Percentiles rank a stretch among this genome's conserved stretches.
Conservation (phyloP, 2,888 invertebrate species). For the Trypoxylon attenuatum region DNA sequence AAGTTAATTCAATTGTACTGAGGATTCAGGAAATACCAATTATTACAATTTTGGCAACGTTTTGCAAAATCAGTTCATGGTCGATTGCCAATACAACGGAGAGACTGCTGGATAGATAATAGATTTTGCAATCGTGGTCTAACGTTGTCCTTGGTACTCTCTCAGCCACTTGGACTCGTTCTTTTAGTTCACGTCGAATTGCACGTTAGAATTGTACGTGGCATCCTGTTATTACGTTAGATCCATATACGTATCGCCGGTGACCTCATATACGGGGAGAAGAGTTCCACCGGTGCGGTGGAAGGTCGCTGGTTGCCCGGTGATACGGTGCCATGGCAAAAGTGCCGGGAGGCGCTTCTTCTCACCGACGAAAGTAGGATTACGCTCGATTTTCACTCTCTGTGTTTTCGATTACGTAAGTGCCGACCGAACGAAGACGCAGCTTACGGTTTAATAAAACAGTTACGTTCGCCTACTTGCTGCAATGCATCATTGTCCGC, state of each 20-base stretch:
- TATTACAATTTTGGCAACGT: too few relatives aligned
- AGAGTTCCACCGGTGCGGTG: constrained; percentile 27
- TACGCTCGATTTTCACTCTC: constrained; percentile 72
- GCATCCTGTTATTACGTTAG: constrained; percentile 15
- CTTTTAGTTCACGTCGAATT: background rate
- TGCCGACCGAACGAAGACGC: constrained; percentile 55
- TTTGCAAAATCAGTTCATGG: too few relatives aligned
- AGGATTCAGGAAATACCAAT: too few relatives aligned
- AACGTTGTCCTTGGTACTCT: background rate
- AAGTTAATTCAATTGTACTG: too few relatives aligned
- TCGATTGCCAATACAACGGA: too few relatives aligned
- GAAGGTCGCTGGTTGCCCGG: constrained; percentile 53
- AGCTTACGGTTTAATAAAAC: constrained; percentile 71
- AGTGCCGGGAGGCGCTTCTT: constrained; percentile 57
- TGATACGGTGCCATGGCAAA: constrained; percentile 48
- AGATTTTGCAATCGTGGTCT: background rate
- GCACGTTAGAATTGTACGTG: too few relatives aligned
- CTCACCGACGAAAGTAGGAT: constrained; percentile 70
- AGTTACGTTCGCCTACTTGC: constrained; percentile 70
- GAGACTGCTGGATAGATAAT: background rate
- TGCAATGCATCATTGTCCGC: constrained; percentile 19
- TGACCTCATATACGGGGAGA: constrained; percentile 31
- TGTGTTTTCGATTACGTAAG: constrained; percentile 72
- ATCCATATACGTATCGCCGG: constrained; percentile 25
- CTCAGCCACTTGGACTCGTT: background rate